Conservation (phyloP, 2,113 vertebrate species). For the Thryonomys swinderianus region DNA sequence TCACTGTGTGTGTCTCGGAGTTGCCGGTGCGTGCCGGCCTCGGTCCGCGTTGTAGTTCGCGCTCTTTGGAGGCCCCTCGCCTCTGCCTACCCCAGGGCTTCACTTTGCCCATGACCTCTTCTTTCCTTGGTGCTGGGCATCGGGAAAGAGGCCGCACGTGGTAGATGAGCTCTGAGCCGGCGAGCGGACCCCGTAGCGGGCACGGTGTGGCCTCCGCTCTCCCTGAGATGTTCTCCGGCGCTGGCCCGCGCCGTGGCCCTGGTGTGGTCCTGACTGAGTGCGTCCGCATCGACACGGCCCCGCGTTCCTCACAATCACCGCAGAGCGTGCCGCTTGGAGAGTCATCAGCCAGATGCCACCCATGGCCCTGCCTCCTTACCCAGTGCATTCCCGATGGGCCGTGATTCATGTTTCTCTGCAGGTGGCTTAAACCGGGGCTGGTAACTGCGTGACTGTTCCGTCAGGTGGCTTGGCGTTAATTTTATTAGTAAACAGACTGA, state of each 20-base stretch:
- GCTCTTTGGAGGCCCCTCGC: not conserved
- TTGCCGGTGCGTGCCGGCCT: not conserved
- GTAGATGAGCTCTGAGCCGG: not conserved
- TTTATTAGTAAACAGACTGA: not conserved
- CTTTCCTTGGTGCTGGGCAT: not conserved
- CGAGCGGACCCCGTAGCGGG: not conserved
- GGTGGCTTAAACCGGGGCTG: not conserved
- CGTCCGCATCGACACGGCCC: not conserved
- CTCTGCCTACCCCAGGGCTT: not conserved
- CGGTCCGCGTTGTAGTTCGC: not conserved
- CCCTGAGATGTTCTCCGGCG: not conserved
- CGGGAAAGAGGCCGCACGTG: not conserved
- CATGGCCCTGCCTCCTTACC: not conserved
- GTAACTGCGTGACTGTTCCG: not conserved
- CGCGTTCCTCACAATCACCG: not conserved
- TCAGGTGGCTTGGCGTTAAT: not conserved
- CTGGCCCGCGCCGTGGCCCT: not conserved
- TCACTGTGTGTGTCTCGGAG: not conserved
- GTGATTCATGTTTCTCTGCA: not conserved
- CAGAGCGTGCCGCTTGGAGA: not conserved
- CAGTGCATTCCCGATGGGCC: not conserved
- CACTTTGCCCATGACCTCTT: not conserved
- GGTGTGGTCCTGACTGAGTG: not conserved
- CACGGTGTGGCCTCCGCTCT: not conserved
- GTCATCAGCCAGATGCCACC: not conserved